Evolutionary conservation across 1,140 invertebrate species (phyloP).

Genomic region (Pristionchus pacificus): DNA sequence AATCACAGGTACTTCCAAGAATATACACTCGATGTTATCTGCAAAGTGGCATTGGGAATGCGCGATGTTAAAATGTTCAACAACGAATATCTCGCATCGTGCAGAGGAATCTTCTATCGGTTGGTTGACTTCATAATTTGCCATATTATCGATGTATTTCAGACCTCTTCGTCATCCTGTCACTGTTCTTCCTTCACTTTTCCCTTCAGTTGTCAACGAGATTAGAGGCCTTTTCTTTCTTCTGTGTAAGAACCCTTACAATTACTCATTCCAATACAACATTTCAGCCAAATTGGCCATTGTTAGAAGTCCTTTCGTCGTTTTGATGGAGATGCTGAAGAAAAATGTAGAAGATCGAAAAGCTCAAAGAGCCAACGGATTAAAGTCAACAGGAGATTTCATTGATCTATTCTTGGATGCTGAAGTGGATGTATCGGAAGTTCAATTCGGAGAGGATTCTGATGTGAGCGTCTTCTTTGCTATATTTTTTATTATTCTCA

Average conservation of each 20-base stretch:
- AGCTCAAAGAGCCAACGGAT: no score
- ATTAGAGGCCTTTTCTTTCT: no score
- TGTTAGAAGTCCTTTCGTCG: no score
- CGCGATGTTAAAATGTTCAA: not conserved
- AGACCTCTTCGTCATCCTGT: not conserved
- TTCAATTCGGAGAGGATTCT: not conserved
- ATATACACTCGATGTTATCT: slow-evolving; percentile 8
- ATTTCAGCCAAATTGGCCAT: no score
- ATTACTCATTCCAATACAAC: no score
- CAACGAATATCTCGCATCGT: not conserved
- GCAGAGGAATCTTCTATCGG: not conserved
- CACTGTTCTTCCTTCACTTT: not conserved
- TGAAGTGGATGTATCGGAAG: not conserved
- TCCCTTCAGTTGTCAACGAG: not conserved
- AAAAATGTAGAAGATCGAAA: no score
- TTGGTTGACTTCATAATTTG: not conserved
- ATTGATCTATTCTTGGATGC: not conserved
- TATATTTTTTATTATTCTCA: not conserved
- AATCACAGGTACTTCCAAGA: not conserved
- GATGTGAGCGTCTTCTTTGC: not conserved
- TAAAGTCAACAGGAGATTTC: not conserved
- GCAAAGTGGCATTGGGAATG: slow-evolving; percentile 1
- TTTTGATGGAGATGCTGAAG: no score
- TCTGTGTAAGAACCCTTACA: no score
- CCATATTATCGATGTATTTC: not conserved